A percentile compares a stretch with the other conserved stretches of the same genome.
Evolutionary conservation across 2,113 vertebrate species (phyloP).

Genomic region (Pelodiscus sinensis): DNA sequence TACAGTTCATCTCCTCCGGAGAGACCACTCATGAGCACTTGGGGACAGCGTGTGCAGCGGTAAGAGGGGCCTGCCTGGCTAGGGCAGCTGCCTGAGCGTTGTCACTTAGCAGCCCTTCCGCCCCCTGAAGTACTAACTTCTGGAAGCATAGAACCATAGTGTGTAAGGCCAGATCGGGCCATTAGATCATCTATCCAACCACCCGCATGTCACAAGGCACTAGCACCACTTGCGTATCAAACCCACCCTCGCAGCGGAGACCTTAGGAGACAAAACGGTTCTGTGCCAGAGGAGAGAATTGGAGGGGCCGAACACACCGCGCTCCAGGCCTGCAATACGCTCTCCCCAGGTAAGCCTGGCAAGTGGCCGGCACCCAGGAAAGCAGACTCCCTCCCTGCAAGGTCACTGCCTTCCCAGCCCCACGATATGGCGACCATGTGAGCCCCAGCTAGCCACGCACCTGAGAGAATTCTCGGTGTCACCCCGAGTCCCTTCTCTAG

Average conservation of each 20-base stretch:
- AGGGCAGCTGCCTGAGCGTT: neutral
- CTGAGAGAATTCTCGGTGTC: neutral
- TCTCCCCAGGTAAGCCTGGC: neutral
- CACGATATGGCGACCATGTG: neutral
- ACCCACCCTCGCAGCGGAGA: neutral
- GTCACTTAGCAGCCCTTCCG: neutral
- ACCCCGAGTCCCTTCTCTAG: neutral
- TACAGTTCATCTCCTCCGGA: slow-evolving; percentile 15
- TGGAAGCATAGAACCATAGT: fast-evolving
- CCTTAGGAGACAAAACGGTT: neutral
- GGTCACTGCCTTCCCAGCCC: neutral
- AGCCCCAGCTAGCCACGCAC: neutral
- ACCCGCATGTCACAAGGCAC: neutral
- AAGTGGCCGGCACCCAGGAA: neutral
- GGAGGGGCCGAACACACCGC: neutral
- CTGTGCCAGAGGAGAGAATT: neutral
- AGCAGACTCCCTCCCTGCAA: neutral
- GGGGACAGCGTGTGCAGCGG: fast-evolving
- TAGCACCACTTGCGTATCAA: neutral
- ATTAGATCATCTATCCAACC: neutral
- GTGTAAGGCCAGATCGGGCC: neutral
- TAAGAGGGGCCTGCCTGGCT: fast-evolving
- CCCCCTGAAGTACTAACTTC: neutral
- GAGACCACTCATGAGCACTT: neutral
- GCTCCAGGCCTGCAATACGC: neutral